Evolutionary conservation across 2,888 invertebrate species (phyloP), one percentile per base, ranked within the genome.

Genomic region (Ornithoptera alexandrae): DNA sequence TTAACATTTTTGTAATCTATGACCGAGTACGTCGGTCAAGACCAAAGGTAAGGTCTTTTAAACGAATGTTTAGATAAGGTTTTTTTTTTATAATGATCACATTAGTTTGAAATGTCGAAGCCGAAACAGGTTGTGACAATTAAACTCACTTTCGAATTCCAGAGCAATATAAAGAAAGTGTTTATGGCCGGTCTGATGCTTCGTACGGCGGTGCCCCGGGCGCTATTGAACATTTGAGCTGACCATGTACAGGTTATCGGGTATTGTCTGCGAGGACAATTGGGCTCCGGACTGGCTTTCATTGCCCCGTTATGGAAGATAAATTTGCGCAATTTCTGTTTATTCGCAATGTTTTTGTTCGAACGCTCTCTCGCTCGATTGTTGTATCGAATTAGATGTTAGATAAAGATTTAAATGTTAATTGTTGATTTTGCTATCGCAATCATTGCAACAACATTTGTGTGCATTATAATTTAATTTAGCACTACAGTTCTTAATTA

Each of bases 211-310:
- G 56, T 36, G 74, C 75, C 70, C 60, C 62, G 60, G 75, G 74
- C 74, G 69, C 65, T 65, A 58, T 50, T 30, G 59, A 59, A 62
- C 66, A 50, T 66, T 61, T 61, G 63, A 17, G n/a, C 36, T 30
- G 69, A 68, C 79, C 80, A 76, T 81, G 72, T 78, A 75, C 70
- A 79, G 78, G 73, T 80, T 82, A 83, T 75, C 68, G 77, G 71
- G 74, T 73, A 83, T 83, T 83, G 83, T 83, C 73, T 73, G 72
- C 72, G 72, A 36, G 70, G 72, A 80, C 81, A 70, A 70, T 66
- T 59, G 61, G 56, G 62, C 56, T 63, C 58, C 20, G 53, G 8
- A 12, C 53, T 50, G 36, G 65, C 69, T 70, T 70, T 70, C 69
- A 30, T 69, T 57, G 53, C 62, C 66, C 5, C 18, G 22, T 59